These are phyloP conservation scores for Notolepis coatsorum DNA, from an alignment of 2,797 vertebrate genomes.

Conservation along the genomic window DNA sequence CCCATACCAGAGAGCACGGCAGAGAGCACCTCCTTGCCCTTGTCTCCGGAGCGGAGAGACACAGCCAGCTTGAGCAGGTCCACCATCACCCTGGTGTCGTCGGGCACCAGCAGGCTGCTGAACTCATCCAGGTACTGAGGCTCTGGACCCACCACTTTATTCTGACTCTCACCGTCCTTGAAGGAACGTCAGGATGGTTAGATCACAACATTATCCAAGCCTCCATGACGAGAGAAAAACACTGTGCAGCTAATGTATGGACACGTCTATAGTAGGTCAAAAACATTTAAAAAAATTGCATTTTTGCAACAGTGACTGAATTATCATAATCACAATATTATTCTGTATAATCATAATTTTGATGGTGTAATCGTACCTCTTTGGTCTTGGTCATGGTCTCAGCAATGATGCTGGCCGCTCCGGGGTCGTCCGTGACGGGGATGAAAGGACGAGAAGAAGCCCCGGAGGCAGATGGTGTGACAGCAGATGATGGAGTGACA, in stretches of 20 bases:
- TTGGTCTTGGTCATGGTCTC: conserved; percentile 99
- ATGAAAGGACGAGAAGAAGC: conserved; percentile 96
- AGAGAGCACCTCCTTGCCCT: conserved; percentile 93
- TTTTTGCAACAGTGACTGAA: too few species aligned
- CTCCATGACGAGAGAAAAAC: too few species aligned
- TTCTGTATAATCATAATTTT: too few species aligned
- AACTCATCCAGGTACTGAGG: conserved; percentile 97
- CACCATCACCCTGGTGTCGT: conserved; percentile 96
- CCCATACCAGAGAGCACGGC: conserved; percentile 98
- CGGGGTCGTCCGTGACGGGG: conserved; percentile 97
- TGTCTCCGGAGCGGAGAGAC: conserved; percentile 92
- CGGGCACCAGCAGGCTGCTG: conserved; percentile 92
- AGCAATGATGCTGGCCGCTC: conserved; percentile 98
- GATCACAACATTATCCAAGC: too few species aligned
- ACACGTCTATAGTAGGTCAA: too few species aligned
- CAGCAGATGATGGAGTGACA: conserved; percentile 91
- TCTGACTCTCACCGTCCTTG: conserved; percentile 95
- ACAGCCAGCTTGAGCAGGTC: conserved; percentile 96
- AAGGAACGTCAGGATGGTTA: too few species aligned
- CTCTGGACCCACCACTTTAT: conserved; percentile 91
- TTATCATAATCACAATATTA: too few species aligned
- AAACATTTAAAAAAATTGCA: too few species aligned
- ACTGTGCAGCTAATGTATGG: too few species aligned
- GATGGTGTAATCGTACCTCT: too few species aligned
- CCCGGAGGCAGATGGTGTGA: conserved; percentile 92